A percentile compares a stretch with the other conserved stretches of the same genome.
Evolutionary conservation across 2,797 vertebrate genomes (phyloP).

Genomic region (Ambastaia sidthimunki): DNA sequence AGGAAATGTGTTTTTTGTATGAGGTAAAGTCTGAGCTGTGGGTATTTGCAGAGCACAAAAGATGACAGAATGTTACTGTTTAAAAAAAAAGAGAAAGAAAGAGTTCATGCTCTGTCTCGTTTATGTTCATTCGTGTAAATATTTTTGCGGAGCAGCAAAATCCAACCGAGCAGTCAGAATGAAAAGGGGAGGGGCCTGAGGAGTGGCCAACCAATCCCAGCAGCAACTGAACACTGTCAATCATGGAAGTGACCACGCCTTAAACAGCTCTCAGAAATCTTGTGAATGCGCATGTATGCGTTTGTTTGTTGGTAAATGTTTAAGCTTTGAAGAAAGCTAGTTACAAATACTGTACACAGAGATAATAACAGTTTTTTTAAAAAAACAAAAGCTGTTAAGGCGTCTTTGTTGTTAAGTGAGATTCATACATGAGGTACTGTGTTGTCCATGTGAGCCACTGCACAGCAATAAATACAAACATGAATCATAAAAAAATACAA

Average conservation of each 20-base stretch:
- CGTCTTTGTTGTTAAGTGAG: conserved; percentile 57
- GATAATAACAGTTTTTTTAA: conserved; percentile 47
- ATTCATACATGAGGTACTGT: conserved; percentile 63
- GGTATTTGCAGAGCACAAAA: conserved; percentile 22
- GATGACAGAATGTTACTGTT: conserved; percentile 11
- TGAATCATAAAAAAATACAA: conserved; percentile 84
- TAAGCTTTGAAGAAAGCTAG: conserved; percentile 39
- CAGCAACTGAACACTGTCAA: conserved; percentile 64
- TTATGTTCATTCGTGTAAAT: conserved; percentile 47
- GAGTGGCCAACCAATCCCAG: conserved; percentile 61
- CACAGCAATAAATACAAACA: conserved; percentile 86
- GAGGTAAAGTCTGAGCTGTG: conserved; percentile 40
- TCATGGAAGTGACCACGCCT: conserved; percentile 62
- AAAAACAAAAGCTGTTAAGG: conserved; percentile 55
- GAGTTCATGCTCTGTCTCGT: conserved; percentile 48
- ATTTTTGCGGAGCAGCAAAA: conserved; percentile 62
- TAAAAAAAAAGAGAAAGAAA: conserved; percentile 44
- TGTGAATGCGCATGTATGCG: conserved; percentile 16
- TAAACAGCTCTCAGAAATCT: conserved; percentile 60
- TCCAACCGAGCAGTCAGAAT: conserved; percentile 62
- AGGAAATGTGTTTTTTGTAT: conserved; percentile 43
- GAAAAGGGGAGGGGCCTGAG: conserved; percentile 51
- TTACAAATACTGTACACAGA: conserved; percentile 53
- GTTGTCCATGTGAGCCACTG: conserved; percentile 77
- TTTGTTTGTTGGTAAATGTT: conserved; percentile 21